A percentile compares a stretch with the other conserved stretches of the same genome.
Evolutionary conservation across 1,140 invertebrate species (phyloP).

Genomic region (Gryllus bimaculatus): DNA sequence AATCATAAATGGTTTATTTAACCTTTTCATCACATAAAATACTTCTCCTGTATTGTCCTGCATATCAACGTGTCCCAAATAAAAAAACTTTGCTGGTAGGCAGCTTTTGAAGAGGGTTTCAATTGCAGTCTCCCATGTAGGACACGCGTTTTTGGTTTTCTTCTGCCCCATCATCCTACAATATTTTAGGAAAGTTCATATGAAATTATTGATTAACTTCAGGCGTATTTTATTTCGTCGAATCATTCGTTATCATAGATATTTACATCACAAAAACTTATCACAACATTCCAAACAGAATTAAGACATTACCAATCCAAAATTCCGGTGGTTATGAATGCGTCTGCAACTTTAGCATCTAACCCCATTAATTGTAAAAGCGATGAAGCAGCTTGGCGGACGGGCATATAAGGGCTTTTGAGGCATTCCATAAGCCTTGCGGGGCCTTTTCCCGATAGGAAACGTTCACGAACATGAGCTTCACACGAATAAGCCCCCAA

Average conservation of each 20-base stretch:
- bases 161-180: neutral
- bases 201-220: too few species aligned
- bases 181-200: too few species aligned
- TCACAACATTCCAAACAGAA: neutral
- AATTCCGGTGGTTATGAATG: neutral
- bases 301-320: neutral
- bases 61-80: neutral
- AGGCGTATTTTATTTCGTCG: neutral
- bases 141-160: neutral
- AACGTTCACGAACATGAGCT: neutral
- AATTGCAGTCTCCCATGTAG: neutral
- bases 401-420: neutral
- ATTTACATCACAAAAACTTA: neutral
- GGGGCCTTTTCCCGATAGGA: neutral
- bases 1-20: neutral
- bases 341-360: neutral
- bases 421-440: neutral
- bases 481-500: neutral
- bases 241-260: neutral
- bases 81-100: neutral
- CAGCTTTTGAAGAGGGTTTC: neutral
- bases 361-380: neutral
- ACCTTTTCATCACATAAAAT: neutral
- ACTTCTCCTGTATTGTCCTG: neutral
- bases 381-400: neutral